Percentiles rank a stretch among this genome's conserved stretches.
Evolutionary conservation across 2,797 vertebrate genomes (phyloP).

Genomic region (Acipenser ruthenus): DNA sequence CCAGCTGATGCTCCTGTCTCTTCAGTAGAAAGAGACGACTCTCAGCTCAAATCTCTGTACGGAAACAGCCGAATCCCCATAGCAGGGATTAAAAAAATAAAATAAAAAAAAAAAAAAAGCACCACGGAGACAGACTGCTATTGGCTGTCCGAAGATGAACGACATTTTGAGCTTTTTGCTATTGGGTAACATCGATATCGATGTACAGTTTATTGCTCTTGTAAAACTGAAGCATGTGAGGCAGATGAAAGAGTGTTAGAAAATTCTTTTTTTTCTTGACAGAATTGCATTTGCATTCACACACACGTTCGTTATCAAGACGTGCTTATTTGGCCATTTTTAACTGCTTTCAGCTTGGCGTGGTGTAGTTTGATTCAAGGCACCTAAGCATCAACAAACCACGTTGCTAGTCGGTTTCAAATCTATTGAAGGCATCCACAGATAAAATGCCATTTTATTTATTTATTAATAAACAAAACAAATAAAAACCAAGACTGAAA

Average conservation of each 20-base stretch:
- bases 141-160: slow-evolving; percentile 27
- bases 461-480: too few relatives aligned
- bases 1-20: slow-evolving; percentile 29
- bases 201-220: slow-evolving; percentile 3
- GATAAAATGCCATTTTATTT: too few relatives aligned
- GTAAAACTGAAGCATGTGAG: slow-evolving; percentile 16
- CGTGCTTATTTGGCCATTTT: too few relatives aligned
- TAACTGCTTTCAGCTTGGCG: too few relatives aligned
- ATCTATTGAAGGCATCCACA: too few relatives aligned
- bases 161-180: slow-evolving; percentile 22
- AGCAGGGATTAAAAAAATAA: not conserved
- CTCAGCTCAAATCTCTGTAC: slow-evolving; percentile 25
- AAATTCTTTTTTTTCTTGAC: too few relatives aligned
- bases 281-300: too few relatives aligned
- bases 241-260: not conserved
- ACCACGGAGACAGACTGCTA: slow-evolving; percentile 37
- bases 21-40: slow-evolving; percentile 21
- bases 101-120: slow-evolving; percentile 6
- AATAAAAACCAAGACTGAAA: too few relatives aligned
- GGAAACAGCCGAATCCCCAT: slow-evolving; percentile 37
- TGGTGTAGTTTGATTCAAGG: too few relatives aligned
- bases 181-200: slow-evolving; percentile 11
- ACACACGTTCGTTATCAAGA: too few relatives aligned
- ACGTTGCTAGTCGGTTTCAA: too few relatives aligned
- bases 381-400: too few relatives aligned